Evolutionary conservation across 64 coral and sea anemone species (phyloP).

Genomic region (Montipora cactus): DNA sequence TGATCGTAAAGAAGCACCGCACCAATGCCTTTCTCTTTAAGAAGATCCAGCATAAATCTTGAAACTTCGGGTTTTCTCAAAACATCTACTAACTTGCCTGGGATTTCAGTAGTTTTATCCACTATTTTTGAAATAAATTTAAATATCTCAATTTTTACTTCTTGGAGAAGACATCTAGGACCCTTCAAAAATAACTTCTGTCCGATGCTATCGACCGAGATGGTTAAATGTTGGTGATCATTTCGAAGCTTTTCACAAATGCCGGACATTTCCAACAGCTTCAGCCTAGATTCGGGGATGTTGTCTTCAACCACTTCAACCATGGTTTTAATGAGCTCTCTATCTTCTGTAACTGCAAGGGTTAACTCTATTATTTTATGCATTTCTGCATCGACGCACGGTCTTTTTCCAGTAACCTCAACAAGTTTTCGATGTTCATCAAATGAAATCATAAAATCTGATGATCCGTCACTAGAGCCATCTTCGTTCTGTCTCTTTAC

Average conservation of each 20-base stretch:
- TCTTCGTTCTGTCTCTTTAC: background rate
- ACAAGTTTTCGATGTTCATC: background rate
- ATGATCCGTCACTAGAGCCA: background rate
- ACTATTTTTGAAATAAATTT: constrained; percentile 5
- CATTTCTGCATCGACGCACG: background rate
- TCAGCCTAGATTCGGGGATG: background rate
- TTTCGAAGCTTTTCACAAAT: background rate
- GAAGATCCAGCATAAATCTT: background rate
- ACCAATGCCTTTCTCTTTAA: background rate
- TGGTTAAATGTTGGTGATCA: background rate
- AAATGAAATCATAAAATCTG: background rate
- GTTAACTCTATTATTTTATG: background rate
- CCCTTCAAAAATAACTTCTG: background rate
- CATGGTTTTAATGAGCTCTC: background rate
- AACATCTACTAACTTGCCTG: background rate
- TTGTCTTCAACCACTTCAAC: constrained; percentile 4
- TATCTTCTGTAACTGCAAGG: background rate
- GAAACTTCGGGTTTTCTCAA: background rate
- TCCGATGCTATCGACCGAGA: background rate
- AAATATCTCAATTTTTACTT: background rate
- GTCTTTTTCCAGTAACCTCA: background rate
- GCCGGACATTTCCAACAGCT: constrained; percentile 3
- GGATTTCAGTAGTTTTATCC: constrained; percentile 4
- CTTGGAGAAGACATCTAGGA: background rate
- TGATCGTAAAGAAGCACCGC: constrained; percentile 28